Base-by-base conservation (phyloP, 2,113 vertebrate genomes). In the Corythaeola cristata region DNA sequence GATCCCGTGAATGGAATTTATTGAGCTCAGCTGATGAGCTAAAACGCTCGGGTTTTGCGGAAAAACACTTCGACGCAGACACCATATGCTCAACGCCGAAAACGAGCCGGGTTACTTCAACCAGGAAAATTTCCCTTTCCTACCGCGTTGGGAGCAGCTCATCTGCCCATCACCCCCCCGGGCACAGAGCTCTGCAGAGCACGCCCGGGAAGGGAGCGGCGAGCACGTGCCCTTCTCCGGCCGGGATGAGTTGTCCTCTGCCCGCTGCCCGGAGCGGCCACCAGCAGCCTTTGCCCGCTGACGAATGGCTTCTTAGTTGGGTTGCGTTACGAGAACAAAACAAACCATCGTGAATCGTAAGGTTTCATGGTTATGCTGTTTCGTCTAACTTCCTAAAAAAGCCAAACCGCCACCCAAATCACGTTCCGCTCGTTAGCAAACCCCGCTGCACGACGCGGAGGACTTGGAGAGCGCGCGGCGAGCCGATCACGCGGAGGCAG, bases 321-420 rank as follows among this genome's bases (percentile, higher is more conserved):
- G 97, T 97, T 98, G 98, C 94, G 96, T 98, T 97, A 97, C 47
- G 95, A 98, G 98, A 98, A 98, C 98, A 98, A 98, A 98, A 98
- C 98, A 98, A 98, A 98, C 96, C 97, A 95, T 97, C 96, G 47
- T 98, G 98, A 98, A 97, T 98, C 98, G 97, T 95, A 87, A 92
- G 97, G 96, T 93, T 98, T 98, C 97, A 98, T 90, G 98, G 97
- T 93, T 90, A 94, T 76, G 97, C 90, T 79, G 94, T 72, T 98
- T 93, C 59, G 47, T 93, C 60, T 33, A 71, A 93, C 96, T 97
- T 96, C 90, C 95, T 86, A 60, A 88, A 96, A 95, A 91, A 95
- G 62, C 1, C 39, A 44, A 44, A 44, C 41, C 41, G 5, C 41
- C 14, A 44, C 41, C 41, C 14, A 22, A 96, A 94, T 93, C 88